Conservation (phyloP, 2,888 invertebrate genomes). For the Lycaena phlaeas region DNA sequence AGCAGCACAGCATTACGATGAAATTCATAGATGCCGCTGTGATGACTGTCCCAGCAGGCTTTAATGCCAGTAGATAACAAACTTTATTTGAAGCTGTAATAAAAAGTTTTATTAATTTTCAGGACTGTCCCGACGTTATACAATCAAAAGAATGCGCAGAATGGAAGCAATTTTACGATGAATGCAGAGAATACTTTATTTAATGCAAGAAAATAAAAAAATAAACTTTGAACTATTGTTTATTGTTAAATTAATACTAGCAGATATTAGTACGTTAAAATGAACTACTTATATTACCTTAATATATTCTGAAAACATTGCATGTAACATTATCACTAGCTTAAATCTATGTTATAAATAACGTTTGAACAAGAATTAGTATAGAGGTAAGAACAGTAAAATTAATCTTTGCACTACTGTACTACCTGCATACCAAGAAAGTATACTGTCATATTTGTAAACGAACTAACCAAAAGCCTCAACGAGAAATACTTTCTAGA, state of each 20-base stretch:
- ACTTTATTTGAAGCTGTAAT: too few species aligned
- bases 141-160: constrained; percentile 30
- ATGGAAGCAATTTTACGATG: constrained; percentile 34
- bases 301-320: constrained; percentile 36
- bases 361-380: constrained; percentile 25
- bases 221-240: constrained; percentile 31
- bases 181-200: constrained; percentile 36
- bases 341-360: constrained; percentile 1
- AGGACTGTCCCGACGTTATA: constrained; percentile 42
- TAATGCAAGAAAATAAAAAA: constrained; percentile 11
- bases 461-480: neutral
- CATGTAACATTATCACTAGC: constrained; percentile 24
- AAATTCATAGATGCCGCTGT: too few species aligned
- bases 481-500: too few species aligned
- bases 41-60: too few species aligned
- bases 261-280: neutral
- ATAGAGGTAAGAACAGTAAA: constrained; percentile 28
- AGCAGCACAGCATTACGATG: too few species aligned
- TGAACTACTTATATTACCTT: constrained; percentile 26
- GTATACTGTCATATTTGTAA: constrained; percentile 69
- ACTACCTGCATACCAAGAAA: constrained; percentile 42
- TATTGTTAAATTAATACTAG: constrained; percentile 29
- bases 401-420: constrained; percentile 20
- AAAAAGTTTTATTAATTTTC: constrained; percentile 29
- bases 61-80: too few species aligned